Evolutionary conservation across 2,113 vertebrate genomes (phyloP).

Genomic region (Pionites leucogaster): DNA sequence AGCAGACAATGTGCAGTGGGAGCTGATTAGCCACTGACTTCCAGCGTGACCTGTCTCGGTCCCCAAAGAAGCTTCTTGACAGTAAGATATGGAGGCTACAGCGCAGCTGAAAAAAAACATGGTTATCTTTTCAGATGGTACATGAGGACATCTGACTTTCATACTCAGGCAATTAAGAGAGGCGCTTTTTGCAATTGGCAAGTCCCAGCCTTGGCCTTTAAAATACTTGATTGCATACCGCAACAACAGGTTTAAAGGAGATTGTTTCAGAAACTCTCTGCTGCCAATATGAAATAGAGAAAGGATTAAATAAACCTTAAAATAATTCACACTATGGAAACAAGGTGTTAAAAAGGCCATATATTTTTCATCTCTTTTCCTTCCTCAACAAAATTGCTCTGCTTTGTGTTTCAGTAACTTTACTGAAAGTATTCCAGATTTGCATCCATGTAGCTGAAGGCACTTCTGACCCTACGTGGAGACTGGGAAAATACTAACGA

Average conservation of each 20-base stretch:
- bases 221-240: background rate
- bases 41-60: constrained; percentile 63
- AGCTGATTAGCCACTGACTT: constrained; percentile 71
- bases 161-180: background rate
- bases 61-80: constrained; percentile 64
- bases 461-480: constrained; percentile 36
- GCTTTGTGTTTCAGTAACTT: background rate
- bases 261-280: constrained; percentile 8
- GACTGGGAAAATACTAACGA: constrained; percentile 67
- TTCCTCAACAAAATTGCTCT: constrained; percentile 30
- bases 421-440: constrained; percentile 22
- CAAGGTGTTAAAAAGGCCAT: constrained; percentile 11
- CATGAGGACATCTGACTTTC: constrained; percentile 22
- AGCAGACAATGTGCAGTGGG: constrained; percentile 69
- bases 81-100: constrained; percentile 25
- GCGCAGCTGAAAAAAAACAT: constrained; percentile 25
- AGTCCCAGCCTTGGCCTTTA: background rate
- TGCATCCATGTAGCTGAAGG: background rate
- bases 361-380: constrained; percentile 17
- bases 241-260: background rate
- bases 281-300: background rate
- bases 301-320: background rate
- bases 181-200: background rate
- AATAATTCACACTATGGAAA: constrained; percentile 16
- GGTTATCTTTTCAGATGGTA: constrained; percentile 26